These are phyloP conservation scores for Chelonus insularis DNA, from an alignment of 1,140 invertebrate species.

Conservation along the genomic window DNA sequence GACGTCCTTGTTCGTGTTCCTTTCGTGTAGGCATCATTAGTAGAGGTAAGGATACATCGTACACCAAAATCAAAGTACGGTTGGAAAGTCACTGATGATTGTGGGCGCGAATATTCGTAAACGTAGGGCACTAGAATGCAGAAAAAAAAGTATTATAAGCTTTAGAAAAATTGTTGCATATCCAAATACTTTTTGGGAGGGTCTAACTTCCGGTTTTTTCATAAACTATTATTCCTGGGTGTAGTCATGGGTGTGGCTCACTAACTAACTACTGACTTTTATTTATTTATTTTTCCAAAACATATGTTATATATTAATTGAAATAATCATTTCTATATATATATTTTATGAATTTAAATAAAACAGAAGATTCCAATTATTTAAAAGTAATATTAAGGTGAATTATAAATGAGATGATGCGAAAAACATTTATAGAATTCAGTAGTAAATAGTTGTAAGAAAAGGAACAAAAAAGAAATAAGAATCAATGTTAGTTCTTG, in stretches of 20 bases:
- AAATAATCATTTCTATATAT: too few relatives aligned
- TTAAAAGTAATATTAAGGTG: too few relatives aligned
- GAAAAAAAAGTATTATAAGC: not conserved
- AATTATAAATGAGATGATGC: too few relatives aligned
- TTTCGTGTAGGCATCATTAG: conserved; percentile 54
- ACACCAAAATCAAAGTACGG: conserved; percentile 29
- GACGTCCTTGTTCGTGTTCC: conserved; percentile 41
- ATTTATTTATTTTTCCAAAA: too few relatives aligned
- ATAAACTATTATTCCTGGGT: conserved; percentile 39
- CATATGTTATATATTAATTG: too few relatives aligned
- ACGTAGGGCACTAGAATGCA: not conserved
- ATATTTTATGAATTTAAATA: too few relatives aligned
- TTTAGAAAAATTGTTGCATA: conserved; percentile 11
- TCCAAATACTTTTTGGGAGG: not conserved
- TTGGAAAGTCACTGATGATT: conserved; percentile 8
- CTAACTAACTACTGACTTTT: conserved; percentile 16
- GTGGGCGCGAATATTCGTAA: conserved; percentile 16
- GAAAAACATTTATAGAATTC: too few relatives aligned
- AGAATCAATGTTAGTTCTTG: not conserved
- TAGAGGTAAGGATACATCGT: conserved; percentile 31
- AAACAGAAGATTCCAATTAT: too few relatives aligned
- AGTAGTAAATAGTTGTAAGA: too few relatives aligned
- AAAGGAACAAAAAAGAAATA: conserved; percentile 13
- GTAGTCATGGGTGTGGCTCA: conserved; percentile 34
- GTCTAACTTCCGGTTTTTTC: conserved; percentile 45